Evolutionary conservation across 2,797 vertebrate genomes (phyloP), one percentile per base, ranked within the genome.

Genomic region (Esox lucius): DNA sequence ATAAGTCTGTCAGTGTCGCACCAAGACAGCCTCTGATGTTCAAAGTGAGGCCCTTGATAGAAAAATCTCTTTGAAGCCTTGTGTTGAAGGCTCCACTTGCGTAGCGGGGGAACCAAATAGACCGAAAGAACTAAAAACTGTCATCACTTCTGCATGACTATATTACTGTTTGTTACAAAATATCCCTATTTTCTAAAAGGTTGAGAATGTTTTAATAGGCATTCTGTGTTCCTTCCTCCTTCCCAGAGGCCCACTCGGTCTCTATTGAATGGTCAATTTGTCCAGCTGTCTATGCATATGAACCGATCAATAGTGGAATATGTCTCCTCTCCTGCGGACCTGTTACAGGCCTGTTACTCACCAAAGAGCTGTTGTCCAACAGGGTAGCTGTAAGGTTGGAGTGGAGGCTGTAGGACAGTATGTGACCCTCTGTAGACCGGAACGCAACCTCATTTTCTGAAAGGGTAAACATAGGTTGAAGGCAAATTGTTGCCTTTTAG

Each of bases 351-450:
- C 26, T 7, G 48, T 70, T 67, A 89, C 94, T 93, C 87, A 95
- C 94, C 90, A 95, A 87, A 26, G 94, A 93, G 88, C 90, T 92
- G 90, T 95, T 95, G 88, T 94, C 92, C 84, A 95, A 85, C 74
- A 95, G 87, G 13, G 87, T 86, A 0, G 85, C 69, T 15, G 91
- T 93, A 59, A 92, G 75, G 85, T 95, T 95, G 84, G 79, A 91
- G 85, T 70, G 79, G 74, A 95, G 88, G 84, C 87, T 89, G 81
- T 92, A 92, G 0, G 91, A 90, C 83, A 95, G 85, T 73, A 95
- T 74, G 17, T 94, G 91, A 39, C 94, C 94, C 68, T 95, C 93
- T 84, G 86, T 83, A 80, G 89, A 93, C 74, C 88, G 88, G 31
- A 95, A 78, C 9, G 86, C 91, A 70, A 95, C 90, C 83, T 95